These are phyloP conservation scores for Nycticryphes semicollaris DNA, from an alignment of 2,113 vertebrate genomes.

Conservation along the genomic window DNA sequence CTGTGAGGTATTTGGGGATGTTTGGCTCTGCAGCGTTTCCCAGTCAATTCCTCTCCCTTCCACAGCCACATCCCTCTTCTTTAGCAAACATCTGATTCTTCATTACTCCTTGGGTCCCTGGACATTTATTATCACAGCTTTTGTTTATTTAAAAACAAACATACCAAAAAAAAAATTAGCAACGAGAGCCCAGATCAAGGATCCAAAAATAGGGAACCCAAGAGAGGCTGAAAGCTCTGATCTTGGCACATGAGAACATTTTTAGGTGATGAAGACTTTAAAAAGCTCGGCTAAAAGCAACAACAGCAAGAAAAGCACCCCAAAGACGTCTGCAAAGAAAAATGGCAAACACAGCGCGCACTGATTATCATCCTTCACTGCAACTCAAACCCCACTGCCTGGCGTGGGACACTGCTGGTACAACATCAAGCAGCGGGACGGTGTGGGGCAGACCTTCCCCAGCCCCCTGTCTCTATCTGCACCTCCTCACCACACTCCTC, in stretches of 20 bases:
- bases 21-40: background rate
- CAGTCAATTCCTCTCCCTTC: background rate
- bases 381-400: background rate
- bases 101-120: background rate
- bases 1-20: background rate
- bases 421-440: background rate
- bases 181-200: background rate
- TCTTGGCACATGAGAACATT: background rate
- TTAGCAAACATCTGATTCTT: background rate
- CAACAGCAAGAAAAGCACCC: background rate
- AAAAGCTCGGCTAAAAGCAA: background rate
- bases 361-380: slow-evolving; percentile 17
- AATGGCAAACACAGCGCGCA: background rate
- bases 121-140: background rate
- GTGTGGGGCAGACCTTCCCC: background rate
- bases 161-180: background rate
- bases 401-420: background rate
- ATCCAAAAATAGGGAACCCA: slow-evolving; percentile 24
- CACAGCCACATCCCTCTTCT: background rate
- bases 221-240: background rate
- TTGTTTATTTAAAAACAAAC: slow-evolving; percentile 31
- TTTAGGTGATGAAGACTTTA: slow-evolving; percentile 1
- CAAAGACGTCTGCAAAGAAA: background rate
- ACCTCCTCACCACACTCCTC: fast-evolving
- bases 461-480: background rate